Evolutionary conservation across 1,140 invertebrate species (phyloP), one percentile per base, ranked within the genome.

Genomic region (Papilio aristodemus): DNA sequence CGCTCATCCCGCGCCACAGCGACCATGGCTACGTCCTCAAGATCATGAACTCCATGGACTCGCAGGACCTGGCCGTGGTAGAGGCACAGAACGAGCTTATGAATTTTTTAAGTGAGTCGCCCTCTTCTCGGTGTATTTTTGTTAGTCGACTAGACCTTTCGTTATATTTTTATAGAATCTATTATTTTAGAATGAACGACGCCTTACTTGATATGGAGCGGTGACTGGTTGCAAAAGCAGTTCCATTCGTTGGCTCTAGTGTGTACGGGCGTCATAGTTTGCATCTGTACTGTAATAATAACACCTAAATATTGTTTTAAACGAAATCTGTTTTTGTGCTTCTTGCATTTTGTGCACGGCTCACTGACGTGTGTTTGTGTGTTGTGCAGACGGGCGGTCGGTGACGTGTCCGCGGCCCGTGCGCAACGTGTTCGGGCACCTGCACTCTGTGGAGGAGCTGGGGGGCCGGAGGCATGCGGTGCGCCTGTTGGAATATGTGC

Each of bases 41-140:
- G 91, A 93, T 98, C 41, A 90, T 96, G 19, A 98, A 97, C 86
- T 93, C 95, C 0, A 90, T 96, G 79, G 96, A 97, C 81, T 96
- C 96, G 0, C 91, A 94, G 76, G 94, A 96, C 37, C 80, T 88
- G 0, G 76, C 86, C 0, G 89, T 95, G 19, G 92, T 97, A 13
- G 94, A 96, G 59, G 95, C 93, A 0, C 96, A 97, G 85, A 95
- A 93, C 70, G 91, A 95, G 70, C 87, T 95, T 43, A 92, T 96
- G 90, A 82, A 95, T 3, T 94, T 93, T 80, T 91, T 96, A 57
- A 87, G 94, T 93, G 85, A 93, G 90, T 80, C 2, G 17, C 0
- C 46, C 6, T 32, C 2, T 6, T 32, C 6, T 32, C 2, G 2
- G 27, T 32, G 2, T 32, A 32, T 32, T n/a, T n/a, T n/a, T n/a